Percentiles rank a stretch among this genome's conserved stretches.
phyloP scores from a whole-genome alignment of 2,113 vertebrate species.

The Fulica atra region DNA sequence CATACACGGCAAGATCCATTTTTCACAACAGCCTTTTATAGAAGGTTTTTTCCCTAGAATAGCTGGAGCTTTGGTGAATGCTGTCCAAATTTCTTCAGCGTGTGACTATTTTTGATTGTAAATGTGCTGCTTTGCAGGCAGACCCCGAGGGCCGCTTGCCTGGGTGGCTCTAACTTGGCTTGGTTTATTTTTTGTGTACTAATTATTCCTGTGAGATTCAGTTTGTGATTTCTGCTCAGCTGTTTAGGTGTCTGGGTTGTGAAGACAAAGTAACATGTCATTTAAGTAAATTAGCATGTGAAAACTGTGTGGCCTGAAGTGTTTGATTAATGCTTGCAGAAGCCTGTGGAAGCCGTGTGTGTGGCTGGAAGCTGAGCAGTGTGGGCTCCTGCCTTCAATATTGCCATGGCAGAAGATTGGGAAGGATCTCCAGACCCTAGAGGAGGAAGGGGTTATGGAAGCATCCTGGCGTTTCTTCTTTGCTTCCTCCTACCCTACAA shows the following conservation, averaged over 20 bases:
- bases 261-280: slow-evolving; percentile 44
- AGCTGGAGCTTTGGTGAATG: not conserved
- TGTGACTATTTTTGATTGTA: not conserved
- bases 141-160: not conserved
- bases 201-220: slow-evolving; percentile 52
- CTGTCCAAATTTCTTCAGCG: not conserved
- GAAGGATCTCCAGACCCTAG: not conserved
- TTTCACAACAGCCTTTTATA: not conserved
- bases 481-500: not conserved
- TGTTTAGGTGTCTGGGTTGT: not conserved
- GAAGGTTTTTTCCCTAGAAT: not conserved
- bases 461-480: not conserved
- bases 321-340: slow-evolving; percentile 14
- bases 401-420: not conserved
- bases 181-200: slow-evolving; percentile 12
- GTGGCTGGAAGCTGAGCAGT: not conserved
- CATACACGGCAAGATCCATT: not conserved
- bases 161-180: not conserved
- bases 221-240: slow-evolving; percentile 24
- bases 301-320: not conserved
- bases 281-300: slow-evolving; percentile 43
- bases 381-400: not conserved
- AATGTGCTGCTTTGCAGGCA: slow-evolving; percentile 34
- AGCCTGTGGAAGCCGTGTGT: not conserved
- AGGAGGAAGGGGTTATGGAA: not conserved